Evolutionary conservation across 2,113 vertebrate genomes (phyloP).

Genomic region (Theropithecus gelada): DNA sequence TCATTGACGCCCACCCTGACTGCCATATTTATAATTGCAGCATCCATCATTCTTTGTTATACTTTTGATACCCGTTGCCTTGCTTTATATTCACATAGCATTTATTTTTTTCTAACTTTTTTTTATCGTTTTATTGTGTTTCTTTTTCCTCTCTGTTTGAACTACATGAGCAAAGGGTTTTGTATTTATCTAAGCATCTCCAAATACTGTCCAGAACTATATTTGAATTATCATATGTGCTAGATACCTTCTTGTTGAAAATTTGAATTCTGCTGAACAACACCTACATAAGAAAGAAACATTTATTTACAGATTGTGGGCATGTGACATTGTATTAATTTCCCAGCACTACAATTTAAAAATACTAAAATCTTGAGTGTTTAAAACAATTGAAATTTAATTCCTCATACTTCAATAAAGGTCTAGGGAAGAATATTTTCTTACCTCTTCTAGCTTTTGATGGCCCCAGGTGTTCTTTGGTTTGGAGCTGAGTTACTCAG

Average conservation of each 20-base stretch:
- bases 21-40: neutral
- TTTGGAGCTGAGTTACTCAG: neutral
- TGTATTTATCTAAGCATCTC: neutral
- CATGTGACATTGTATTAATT: neutral
- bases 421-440: neutral
- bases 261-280: neutral
- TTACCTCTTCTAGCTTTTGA: neutral
- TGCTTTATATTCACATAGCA: neutral
- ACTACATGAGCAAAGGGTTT: neutral
- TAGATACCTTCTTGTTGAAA: neutral
- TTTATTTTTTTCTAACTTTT: neutral
- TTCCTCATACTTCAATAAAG: rapidly evolving
- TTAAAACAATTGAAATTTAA: neutral
- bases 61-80: neutral
- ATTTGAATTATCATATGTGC: neutral
- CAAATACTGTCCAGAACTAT: neutral
- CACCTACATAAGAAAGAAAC: neutral
- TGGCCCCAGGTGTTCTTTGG: neutral
- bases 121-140: neutral
- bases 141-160: neutral
- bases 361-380: neutral
- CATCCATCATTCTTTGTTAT: neutral
- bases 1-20: neutral
- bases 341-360: neutral
- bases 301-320: neutral